Base-by-base conservation (phyloP, 2,113 vertebrate genomes). In the Chroicocephalus ridibundus region DNA sequence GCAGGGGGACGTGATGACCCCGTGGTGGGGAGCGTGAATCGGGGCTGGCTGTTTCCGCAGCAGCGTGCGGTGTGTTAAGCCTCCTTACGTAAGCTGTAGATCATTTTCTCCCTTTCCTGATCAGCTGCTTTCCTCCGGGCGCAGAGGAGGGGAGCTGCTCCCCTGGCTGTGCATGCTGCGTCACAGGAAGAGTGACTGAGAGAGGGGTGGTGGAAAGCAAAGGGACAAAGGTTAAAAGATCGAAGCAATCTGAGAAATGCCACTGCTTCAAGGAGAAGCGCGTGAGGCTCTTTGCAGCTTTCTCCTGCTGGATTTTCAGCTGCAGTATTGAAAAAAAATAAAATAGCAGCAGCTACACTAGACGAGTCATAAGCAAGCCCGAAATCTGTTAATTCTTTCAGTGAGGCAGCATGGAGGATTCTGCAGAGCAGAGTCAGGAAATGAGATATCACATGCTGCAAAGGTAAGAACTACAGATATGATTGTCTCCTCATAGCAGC, bases 391-490 rank as follows among this genome's bases (percentile, higher is more conserved):
- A 38, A 86, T 89, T 71, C 31, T 76, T 97, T 96, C 92, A 32
- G 32, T 52, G 77, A 86, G 65, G 2, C 96, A 89, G 78, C 96
- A 98, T 98, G 97, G 97, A 98, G 85, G 97, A 96, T 79, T 94
- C 94, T 71, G 66, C 94, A 51, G 97, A 97, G 82, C 94, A 97
- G 93, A 86, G 94, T 66, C 96, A 97, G 75, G 97, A 97, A 36
- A 97, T 98, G 94, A 97, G 93, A 47, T 98, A 98, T 31, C 94
- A 98, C 92, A 98, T 98, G 98, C 97, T 98, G 91, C 97, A 97
- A 71, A 98, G 98, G 98, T 98, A 97, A 97, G 98, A 66, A 58
- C 27, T 66, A 0, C 52, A 6, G 65, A 5, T 10, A 3, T 7
- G 55, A 4, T 69, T 5, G 61, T 31, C 38, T 66, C 1, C 64